These are phyloP conservation scores for Mechanitis messenoides DNA, from an alignment of 2,888 invertebrate species.

Conservation along the genomic window DNA sequence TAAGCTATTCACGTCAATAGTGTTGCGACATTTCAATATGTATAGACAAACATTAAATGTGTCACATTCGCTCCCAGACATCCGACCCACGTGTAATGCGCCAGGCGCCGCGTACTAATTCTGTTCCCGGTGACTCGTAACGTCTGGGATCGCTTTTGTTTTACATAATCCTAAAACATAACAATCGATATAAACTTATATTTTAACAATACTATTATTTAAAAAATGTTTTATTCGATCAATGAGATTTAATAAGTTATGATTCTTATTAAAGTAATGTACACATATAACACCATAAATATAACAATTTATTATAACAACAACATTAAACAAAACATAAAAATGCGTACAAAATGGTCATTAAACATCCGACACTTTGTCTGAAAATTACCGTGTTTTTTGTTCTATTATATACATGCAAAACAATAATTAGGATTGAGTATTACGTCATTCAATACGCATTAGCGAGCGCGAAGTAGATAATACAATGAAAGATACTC, in stretches of 20 bases:
- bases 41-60: slow-evolving; percentile 21
- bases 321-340: no score
- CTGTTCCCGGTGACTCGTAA: slow-evolving; percentile 49
- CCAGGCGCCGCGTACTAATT: slow-evolving; percentile 47
- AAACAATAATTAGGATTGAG: background rate
- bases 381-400: no score
- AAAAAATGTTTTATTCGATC: no score
- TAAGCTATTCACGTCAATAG: slow-evolving; percentile 3
- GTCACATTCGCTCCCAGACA: slow-evolving; percentile 16
- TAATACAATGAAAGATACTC: slow-evolving; percentile 12
- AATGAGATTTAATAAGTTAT: no score
- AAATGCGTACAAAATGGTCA: no score
- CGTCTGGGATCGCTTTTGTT: slow-evolving; percentile 13
- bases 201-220: no score
- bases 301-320: no score
- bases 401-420: background rate
- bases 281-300: no score
- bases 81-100: slow-evolving; percentile 29
- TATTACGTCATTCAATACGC: background rate
- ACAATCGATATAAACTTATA: no score
- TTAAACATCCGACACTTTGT: no score
- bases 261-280: no score
- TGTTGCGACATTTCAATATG: slow-evolving; percentile 7
- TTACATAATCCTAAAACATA: background rate
- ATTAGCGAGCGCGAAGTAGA: slow-evolving; percentile 4